A percentile compares a stretch with the other conserved stretches of the same genome.
phyloP scores from a whole-genome alignment of 64 coral and sea anemone genomes.

The Pachyseris speciosa region DNA sequence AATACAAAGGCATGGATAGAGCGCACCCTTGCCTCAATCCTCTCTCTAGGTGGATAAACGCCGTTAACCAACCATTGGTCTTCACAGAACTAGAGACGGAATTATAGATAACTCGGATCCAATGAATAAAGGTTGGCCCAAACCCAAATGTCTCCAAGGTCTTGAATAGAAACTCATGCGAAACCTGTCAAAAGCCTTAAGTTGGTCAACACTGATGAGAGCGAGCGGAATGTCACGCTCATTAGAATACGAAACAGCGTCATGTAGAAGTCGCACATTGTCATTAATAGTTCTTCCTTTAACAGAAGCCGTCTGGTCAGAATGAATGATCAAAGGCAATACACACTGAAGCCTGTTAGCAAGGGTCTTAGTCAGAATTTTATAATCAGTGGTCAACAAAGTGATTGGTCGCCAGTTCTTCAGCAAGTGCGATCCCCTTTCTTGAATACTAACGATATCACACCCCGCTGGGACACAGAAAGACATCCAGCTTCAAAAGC shows the following conservation, averaged over 20 bases:
- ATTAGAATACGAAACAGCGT: background rate
- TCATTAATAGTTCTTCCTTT: slow-evolving; percentile 7
- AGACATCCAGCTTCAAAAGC: background rate
- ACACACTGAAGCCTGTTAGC: slow-evolving; percentile 12
- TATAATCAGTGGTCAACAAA: slow-evolving; percentile 56
- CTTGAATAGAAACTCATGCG: background rate
- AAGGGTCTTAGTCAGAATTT: slow-evolving; percentile 51
- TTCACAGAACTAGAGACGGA: slow-evolving; percentile 24
- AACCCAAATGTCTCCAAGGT: background rate
- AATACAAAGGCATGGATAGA: slow-evolving; percentile 60
- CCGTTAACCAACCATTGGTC: slow-evolving; percentile 38
- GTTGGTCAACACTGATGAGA: slow-evolving; percentile 11
- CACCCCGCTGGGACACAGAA: background rate
- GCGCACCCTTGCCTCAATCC: slow-evolving; percentile 25
- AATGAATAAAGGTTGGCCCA: slow-evolving; percentile 16
- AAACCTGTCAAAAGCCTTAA: slow-evolving; percentile 41
- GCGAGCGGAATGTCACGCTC: slow-evolving; percentile 24
- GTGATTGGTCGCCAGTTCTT: slow-evolving; percentile 60
- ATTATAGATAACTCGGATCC: slow-evolving; percentile 34
- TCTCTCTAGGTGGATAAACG: background rate
- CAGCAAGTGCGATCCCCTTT: slow-evolving; percentile 16
- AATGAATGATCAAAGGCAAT: background rate
- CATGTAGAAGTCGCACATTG: background rate
- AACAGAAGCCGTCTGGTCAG: slow-evolving; percentile 32
- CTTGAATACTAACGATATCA: background rate